These are phyloP conservation scores for Lasioglossum malachurum DNA, from an alignment of 2,888 invertebrate species.

Conservation along the genomic window DNA sequence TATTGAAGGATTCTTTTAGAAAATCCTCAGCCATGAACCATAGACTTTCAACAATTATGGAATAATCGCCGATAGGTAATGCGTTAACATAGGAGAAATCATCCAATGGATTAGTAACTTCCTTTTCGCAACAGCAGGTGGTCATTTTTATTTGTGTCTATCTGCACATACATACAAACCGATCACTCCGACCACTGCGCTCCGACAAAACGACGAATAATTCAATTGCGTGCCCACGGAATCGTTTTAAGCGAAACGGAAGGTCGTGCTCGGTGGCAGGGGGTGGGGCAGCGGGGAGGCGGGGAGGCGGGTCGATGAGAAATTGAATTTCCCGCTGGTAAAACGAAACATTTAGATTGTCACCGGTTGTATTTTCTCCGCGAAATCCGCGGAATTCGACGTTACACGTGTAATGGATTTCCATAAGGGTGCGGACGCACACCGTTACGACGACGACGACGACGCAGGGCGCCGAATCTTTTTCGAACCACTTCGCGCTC, in stretches of 20 bases:
- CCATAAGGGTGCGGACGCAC: constrained; percentile 27
- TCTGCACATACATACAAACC: not conserved
- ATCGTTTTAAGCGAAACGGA: constrained; percentile 7
- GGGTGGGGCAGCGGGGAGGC: not conserved
- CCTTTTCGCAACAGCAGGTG: not conserved
- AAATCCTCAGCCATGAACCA: too few species aligned
- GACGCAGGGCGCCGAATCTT: constrained; percentile 40
- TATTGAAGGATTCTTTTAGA: too few species aligned
- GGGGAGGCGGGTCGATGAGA: constrained; percentile 10
- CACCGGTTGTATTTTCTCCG: constrained; percentile 27
- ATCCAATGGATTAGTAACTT: not conserved
- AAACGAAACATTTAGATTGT: constrained; percentile 33
- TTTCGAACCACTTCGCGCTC: not conserved
- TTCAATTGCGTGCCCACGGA: constrained; percentile 16
- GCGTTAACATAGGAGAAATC: not conserved
- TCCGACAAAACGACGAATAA: constrained; percentile 11
- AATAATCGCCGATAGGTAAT: too few species aligned
- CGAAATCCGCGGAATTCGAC: constrained; percentile 30
- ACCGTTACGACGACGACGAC: not conserved
- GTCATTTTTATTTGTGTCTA: not conserved
- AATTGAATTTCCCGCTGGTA: constrained; percentile 25
- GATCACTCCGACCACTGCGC: not conserved
- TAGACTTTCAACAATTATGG: too few species aligned
- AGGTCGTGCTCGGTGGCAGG: not conserved
- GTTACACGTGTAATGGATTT: constrained; percentile 53